A percentile compares a stretch with the other conserved stretches of the same genome.
Conservation (phyloP, 2,797 vertebrate species). For the Amazona finschi region DNA sequence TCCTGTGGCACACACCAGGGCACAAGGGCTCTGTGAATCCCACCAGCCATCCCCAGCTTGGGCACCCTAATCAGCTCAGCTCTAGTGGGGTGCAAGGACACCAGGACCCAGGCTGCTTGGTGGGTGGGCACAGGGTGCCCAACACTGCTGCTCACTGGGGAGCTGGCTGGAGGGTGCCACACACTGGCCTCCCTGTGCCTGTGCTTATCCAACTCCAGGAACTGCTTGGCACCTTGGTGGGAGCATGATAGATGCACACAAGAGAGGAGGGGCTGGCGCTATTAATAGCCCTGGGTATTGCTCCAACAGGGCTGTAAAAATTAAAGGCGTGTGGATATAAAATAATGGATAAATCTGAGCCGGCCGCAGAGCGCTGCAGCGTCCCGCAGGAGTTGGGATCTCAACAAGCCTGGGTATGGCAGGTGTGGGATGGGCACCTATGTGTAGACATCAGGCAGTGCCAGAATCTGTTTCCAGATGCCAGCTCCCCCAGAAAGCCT, state of each 20-base stretch:
- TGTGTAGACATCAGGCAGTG: neutral
- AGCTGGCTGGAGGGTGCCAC: neutral
- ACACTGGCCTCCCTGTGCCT: neutral
- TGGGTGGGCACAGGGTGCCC: neutral
- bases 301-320: constrained; percentile 55
- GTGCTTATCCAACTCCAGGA: neutral
- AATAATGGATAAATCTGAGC: constrained; percentile 61
- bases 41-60: fast-evolving
- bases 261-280: neutral
- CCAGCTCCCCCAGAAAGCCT: fast-evolving
- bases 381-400: neutral
- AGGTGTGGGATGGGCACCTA: neutral
- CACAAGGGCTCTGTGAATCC: neutral
- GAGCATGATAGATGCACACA: neutral
- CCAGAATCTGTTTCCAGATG: fast-evolving
- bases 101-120: neutral
- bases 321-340: constrained; percentile 56
- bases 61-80: neutral
- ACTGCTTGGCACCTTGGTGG: neutral
- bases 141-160: neutral
- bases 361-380: neutral
- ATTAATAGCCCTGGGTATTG: constrained; percentile 37
- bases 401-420: fast-evolving
- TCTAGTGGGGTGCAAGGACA: neutral
- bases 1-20: neutral